Evolutionary conservation across 2,888 invertebrate species (phyloP).

Genomic region (Blastobasis lacticolella): DNA sequence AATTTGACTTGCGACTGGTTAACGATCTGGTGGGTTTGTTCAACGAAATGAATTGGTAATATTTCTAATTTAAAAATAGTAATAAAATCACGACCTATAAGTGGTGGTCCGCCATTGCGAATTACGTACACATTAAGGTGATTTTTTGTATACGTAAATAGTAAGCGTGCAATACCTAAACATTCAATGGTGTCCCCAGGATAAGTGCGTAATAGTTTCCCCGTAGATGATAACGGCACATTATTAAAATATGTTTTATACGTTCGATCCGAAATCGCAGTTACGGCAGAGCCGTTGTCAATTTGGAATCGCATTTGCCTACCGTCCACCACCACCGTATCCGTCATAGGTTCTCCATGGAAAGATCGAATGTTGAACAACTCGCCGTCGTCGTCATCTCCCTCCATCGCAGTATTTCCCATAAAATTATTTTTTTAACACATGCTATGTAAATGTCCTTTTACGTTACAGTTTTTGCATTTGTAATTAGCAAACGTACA

Average conservation of each 20-base stretch:
- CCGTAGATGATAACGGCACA: constrained; percentile 8
- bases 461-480: not conserved
- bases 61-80: constrained; percentile 7
- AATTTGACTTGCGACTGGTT: not conserved
- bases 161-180: constrained; percentile 1
- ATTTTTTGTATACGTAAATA: constrained; percentile 1
- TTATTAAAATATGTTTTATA: constrained; percentile 5
- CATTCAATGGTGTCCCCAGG: constrained; percentile 6
- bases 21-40: not conserved
- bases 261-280: constrained; percentile 1
- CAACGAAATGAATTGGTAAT: not conserved
- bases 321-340: constrained; percentile 6
- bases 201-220: constrained; percentile 7
- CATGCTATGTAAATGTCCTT: not conserved
- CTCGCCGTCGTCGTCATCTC: constrained; percentile 14
- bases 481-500: not conserved
- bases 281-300: constrained; percentile 7
- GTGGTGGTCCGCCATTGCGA: constrained; percentile 9
- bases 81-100: constrained; percentile 15
- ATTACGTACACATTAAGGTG: constrained; percentile 8
- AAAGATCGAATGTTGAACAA: constrained; percentile 12
- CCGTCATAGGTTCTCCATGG: constrained; percentile 13
- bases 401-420: too few species aligned
- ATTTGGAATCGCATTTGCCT: constrained; percentile 1
- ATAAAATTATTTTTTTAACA: not conserved